Base-by-base conservation (phyloP, 2,797 vertebrate genomes). In the Melanotaenia boesemani region DNA sequence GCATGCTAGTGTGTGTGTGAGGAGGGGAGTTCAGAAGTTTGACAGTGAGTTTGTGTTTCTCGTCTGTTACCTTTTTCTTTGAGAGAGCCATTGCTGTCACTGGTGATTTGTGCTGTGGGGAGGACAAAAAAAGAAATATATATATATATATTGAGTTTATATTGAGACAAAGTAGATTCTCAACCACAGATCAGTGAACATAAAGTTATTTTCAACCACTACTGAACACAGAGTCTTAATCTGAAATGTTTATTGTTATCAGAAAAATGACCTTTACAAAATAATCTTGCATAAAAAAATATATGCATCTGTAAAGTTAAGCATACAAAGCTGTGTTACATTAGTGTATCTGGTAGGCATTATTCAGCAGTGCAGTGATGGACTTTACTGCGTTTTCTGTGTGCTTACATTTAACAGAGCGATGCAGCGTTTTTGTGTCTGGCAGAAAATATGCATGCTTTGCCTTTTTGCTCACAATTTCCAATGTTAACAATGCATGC, bases 31-130 rank as follows among this genome's bases (percentile, higher is more conserved):
- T 69, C 74, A 73, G 26, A 77, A 72, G 76, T 88, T 85, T 81
- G 30, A 61, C 80, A 80, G 69, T 48, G n/a, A 74, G 69, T 84
- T 77, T 80, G 62, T 55, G 24, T 66, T 6, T 68, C 63, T 84
- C 62, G 63, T 80, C 54, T 81, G 67, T 92, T 94, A 96, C 95
- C 95, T 94, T 95, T 81, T 95, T 96, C 90, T 95, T 95, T 81
- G 95, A 96, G 62, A 96, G 91, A 1, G 91, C 87, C 95, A 96
- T 93, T 46, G 93, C 89, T 61, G 95, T 95, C 86, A 96, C 93
- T 0, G 95, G 92, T 77, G 95, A 95, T 86, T 93, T 95, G 79
- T 95, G 88, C 95, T 95, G 93, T 54, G 57, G 78, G 69, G 24
- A 88, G 63, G 58, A 79, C 50, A 80, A 36, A 63, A 57, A 73